Base-by-base conservation (phyloP, 2,888 invertebrate genomes). In the Clepsis dumicolana region DNA sequence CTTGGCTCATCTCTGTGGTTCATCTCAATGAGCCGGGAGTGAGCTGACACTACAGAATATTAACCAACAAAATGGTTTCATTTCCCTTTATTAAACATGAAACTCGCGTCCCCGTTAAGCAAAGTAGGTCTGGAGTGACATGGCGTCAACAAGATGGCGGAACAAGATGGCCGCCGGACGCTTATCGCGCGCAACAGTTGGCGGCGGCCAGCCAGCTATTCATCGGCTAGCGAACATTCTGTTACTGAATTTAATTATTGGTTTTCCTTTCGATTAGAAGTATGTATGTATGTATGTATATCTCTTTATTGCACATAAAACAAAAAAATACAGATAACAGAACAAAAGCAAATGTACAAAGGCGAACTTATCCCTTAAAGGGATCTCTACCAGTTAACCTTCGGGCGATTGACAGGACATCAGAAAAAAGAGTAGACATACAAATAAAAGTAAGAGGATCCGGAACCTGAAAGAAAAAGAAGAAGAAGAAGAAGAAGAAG, bases 151-250 rank as follows among this genome's bases (percentile, higher is more conserved):
- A 66, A 66, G 18, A 70, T 66, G 64, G 70, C 70, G 41, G 61
- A n/a, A 32, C 72, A 70, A 70, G 32, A 72, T 72, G 72, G 69
- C 72, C 66, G 41, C 67, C 54, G 57, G 61, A 52, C 64, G 59
- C 65, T 65, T 56, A 63, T 63, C 59, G 61, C 21, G 54, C 52
- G 71, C 73, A 73, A 73, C 72, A 73, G 73, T 72, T 73, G 66
- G 25, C 65, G 12, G 29, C 12, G 48, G 29, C 21, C 21, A 10
- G 29, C 29, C n/a, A 52, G n/a, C 54, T 21, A 44, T 64, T 64
- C 44, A 56, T 35, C 56, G 21, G 32, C n/a, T 18, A 14, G 54
- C 29, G n/a, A 4, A 29, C 18, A 14, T 54, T 54, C 44, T 44
- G 48, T 48, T 21, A 21, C 48, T 21, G 48, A 48, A 48, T 48